phyloP scores from a whole-genome alignment of 2,113 vertebrate genomes.

The Leptobrachium ailaonicum region DNA sequence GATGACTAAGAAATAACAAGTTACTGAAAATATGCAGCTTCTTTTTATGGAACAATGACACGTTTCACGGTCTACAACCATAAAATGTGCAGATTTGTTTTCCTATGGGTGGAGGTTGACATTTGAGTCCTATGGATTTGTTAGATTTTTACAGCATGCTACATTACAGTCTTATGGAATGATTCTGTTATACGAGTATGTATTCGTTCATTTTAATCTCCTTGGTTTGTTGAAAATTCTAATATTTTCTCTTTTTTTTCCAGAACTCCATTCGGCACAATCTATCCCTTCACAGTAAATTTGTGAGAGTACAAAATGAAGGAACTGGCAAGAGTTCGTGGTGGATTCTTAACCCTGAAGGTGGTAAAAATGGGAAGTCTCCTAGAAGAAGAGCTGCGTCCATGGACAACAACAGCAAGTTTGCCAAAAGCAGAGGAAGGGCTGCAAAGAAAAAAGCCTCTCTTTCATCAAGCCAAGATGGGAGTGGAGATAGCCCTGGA shows the following conservation, averaged over 20 bases:
- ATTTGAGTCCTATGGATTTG: too few species aligned
- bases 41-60: conserved; percentile 38
- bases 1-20: conserved; percentile 66
- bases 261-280: conserved; percentile 98
- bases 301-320: conserved; percentile 95
- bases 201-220: too few species aligned
- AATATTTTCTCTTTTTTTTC: conserved; percentile 3
- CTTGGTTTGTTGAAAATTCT: neutral
- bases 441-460: conserved; percentile 97
- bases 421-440: conserved; percentile 91
- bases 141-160: too few species aligned
- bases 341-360: conserved; percentile 99
- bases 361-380: conserved; percentile 94
- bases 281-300: conserved; percentile 95
- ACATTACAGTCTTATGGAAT: too few species aligned
- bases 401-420: conserved; percentile 99
- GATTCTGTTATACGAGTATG: too few species aligned
- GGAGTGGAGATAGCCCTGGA: conserved; percentile 85
- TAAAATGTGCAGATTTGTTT: neutral
- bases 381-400: conserved; percentile 90
- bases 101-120: too few species aligned
- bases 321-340: conserved; percentile 98
- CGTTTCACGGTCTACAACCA: neutral
- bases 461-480: conserved; percentile 87
- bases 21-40: conserved; percentile 61